phyloP scores from a whole-genome alignment of 2,113 vertebrate genomes.

The Zingel zingel region DNA sequence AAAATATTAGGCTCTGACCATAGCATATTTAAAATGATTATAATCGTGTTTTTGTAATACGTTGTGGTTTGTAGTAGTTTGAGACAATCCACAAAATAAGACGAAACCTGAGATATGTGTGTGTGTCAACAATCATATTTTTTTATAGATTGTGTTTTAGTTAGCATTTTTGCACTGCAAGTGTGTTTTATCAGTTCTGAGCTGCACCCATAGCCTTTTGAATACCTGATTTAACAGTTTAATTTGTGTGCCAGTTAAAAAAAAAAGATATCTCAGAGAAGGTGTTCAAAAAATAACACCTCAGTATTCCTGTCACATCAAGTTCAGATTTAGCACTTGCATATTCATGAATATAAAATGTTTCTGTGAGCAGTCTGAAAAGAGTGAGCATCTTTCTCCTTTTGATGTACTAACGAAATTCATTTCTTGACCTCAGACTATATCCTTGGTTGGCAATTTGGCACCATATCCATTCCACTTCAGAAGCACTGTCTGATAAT shows the following conservation, averaged over 20 bases:
- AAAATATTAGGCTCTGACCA: too few species aligned
- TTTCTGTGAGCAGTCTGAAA: constrained; percentile 24
- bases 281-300: constrained; percentile 10
- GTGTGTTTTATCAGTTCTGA: not conserved
- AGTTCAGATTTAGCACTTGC: constrained; percentile 1
- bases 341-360: constrained; percentile 29
- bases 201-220: not conserved
- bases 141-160: not conserved
- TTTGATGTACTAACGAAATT: constrained; percentile 73
- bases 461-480: constrained; percentile 74
- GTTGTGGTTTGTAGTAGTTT: too few species aligned
- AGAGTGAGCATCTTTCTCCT: constrained; percentile 51
- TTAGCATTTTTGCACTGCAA: not conserved
- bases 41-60: not conserved
- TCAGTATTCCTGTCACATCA: constrained; percentile 38
- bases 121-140: too few species aligned
- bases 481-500: constrained; percentile 80
- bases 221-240: constrained; percentile 46
- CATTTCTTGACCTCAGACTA: constrained; percentile 78
- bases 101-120: not conserved
- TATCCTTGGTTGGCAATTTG: constrained; percentile 79
- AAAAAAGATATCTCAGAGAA: constrained; percentile 5
- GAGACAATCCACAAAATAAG: not conserved
- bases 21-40: too few species aligned
- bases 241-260: constrained; percentile 3